Base-by-base conservation (phyloP, 2,797 vertebrate genomes). In the Acropternis orthonyx region DNA sequence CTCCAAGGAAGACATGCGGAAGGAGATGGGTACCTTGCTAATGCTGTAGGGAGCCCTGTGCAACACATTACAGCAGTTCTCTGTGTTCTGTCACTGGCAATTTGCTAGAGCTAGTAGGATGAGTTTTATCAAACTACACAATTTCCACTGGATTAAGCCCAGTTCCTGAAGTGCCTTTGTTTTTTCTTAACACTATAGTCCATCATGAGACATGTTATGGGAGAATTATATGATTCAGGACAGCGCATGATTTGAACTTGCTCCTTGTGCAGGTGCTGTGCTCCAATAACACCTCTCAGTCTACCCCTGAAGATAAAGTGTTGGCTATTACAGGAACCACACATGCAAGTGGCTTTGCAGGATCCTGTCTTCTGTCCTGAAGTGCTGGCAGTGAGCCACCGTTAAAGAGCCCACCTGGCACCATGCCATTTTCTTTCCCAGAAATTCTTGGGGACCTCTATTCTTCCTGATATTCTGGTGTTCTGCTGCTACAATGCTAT, bases 241-340 rank as follows among this genome's bases (percentile, higher is more conserved):
- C 34, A 49, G 24, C 14, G 12, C 1, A 0, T 51, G 14, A 26
- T 62, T 82, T 61, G 54, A 79, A 48, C 32, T 41, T 23, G 6
- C 7, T 85, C 36, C n/a, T 62, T 49, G 10, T 79, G 19, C 19
- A 46, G 32, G n/a, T 90, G 30, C 39, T 2, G 2, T 46, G 32
- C 30, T 85, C 85, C 51, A 65, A 4, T 51, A 52, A 7, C 27
- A 8, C 19, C 43, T 68, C 12, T 41, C 59, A 69, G 37, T 24
- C 44, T 85, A 28, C 20, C 17, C 30, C 32, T 41, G n/a, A 67
- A 39, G 56, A 48, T 12, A 14, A 77, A 90, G 41, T n/a, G 27
- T 46, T 0, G 8, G 6, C 77, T 86, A 30, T 73, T 62, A 2
- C 0, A 0, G 54, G 20, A 84, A 3, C 23, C 49, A 61, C 2